Evolutionary conservation across 2,888 invertebrate genomes (phyloP).

Genomic region (Hetaerina titia): DNA sequence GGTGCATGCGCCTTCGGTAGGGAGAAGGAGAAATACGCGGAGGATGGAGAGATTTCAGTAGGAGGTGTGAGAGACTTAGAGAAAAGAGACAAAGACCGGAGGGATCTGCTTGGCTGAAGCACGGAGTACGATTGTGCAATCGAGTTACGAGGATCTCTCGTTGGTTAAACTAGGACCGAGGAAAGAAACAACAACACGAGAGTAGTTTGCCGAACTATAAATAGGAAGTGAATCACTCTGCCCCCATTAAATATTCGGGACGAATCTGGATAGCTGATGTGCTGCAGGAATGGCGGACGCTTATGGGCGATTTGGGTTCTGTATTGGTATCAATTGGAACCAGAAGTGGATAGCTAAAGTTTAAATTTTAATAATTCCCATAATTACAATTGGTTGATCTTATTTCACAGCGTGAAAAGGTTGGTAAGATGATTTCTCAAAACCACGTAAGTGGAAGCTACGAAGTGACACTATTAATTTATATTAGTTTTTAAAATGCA

Average conservation of each 20-base stretch:
- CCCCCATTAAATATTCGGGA: not conserved
- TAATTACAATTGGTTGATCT: too few species aligned
- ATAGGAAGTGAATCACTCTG: not conserved
- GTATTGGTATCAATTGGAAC: not conserved
- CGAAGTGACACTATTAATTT: too few species aligned
- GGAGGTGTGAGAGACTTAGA: not conserved
- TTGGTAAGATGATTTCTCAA: too few species aligned
- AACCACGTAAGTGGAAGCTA: too few species aligned
- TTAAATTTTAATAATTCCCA: too few species aligned
- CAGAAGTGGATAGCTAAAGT: too few species aligned
- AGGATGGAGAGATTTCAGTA: not conserved
- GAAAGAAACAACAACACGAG: not conserved
- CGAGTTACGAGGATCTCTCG: constrained; percentile 15
- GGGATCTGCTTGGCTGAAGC: not conserved
- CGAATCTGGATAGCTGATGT: not conserved
- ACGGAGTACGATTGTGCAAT: constrained; percentile 43
- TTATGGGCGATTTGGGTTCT: not conserved
- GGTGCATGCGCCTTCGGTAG: not conserved
- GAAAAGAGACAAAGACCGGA: not conserved
- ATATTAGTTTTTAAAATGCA: too few species aligned
- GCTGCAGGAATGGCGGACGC: not conserved
- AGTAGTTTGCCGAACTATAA: not conserved
- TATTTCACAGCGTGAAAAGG: too few species aligned
- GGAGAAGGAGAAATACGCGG: not conserved
- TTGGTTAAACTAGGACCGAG: constrained; percentile 39